Base-by-base conservation (phyloP, 2,797 vertebrate genomes). In the Cheirogaleus major region DNA sequence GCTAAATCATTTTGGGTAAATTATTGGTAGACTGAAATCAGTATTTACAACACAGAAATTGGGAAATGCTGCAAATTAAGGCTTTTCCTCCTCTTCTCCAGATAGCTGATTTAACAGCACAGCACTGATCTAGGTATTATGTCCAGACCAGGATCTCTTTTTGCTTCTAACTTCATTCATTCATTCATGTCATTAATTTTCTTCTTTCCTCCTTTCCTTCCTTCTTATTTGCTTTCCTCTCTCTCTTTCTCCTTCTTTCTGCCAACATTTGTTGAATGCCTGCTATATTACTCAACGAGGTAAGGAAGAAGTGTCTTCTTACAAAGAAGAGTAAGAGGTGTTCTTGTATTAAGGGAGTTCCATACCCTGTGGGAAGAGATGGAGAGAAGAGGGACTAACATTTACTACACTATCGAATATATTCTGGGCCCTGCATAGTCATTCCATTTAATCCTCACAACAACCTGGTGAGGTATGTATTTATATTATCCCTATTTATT, bases 161-260 rank as follows among this genome's bases (percentile, higher is more conserved):
- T 75, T 35, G 41, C 82, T 81, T 82, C 72, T 78, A 87, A 55
- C 35, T 86, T 65, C 48, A 82, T 84, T 91, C 48, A 82, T 84
- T 91, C 43, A 61, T 93, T 96, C 27, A 69, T 86, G 76, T 38
- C 5, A 83, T 20, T 70, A 45, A 38, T 83, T 73, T 55, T 45
- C 30, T 93, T 11, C 69, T 63, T 65, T 32, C 15, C 22, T 87
- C 18, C 43, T 32, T 67, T 18, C 23, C 13, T 59, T 23, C 14
- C 2, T 78, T 50, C 23, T 73, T 23, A 57, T 27, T 13, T 69
- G 13, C 4, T 25, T 73, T 70, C 9, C 48, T 70, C 1, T 3
- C 27, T 89, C 15, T 35, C 15, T 38, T 11, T 69, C 30, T n/a
- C 10, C 32, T 73, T 70, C 27, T 85, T 65, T 72, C 43, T 69